Evolutionary conservation across 2,888 invertebrate species (phyloP), one percentile per base, ranked within the genome.

Genomic region (Orthosia gracilis): DNA sequence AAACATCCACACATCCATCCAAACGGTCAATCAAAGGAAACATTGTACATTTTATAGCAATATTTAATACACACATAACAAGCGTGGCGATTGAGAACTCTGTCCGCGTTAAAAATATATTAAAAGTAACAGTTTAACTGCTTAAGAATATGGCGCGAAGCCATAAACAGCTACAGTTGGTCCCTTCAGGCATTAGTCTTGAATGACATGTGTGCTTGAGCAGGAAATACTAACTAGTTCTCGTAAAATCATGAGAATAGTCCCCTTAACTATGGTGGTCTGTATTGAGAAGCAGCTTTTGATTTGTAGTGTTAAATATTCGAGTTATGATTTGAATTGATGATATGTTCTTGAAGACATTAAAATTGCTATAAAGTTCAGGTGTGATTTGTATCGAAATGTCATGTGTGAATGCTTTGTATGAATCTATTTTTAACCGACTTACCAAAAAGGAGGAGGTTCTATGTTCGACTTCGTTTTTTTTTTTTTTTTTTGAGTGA

Each of bases 171-270:
- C 15, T 54, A 65, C 65, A 84, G 69, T 84, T 84, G 85, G 81
- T 85, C 69, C 67, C 84, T 69, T 76, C 65, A 76, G 85, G 86
- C 90, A 90, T 91, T 85, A 88, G 84, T 86, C 88, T 89, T 87
- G 88, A 89, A 89, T 78, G 89, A 89, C 89, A 88, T 82, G 84
- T 89, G 89, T 84, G 85, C 85, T 86, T 79, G 82, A 86, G 80
- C 85, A 80, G 87, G 86, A 87, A 85, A 81, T 78, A 73, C 69
- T 82, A 45, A 80, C 67, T 58, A 57, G 65, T 72, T 72, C 49
- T 78, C 83, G 73, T 82, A 79, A 84, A 85, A 76, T 71, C 76
- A 73, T 83, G 79, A 66, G 85, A 85, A 82, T 73, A 83, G 68
- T 26, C 47, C 47, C n/a, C 31, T 18, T 52, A 26, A 70, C 57